phyloP scores from a whole-genome alignment of 2,888 invertebrate genomes.

The Glyphotaelius pellucidus region DNA sequence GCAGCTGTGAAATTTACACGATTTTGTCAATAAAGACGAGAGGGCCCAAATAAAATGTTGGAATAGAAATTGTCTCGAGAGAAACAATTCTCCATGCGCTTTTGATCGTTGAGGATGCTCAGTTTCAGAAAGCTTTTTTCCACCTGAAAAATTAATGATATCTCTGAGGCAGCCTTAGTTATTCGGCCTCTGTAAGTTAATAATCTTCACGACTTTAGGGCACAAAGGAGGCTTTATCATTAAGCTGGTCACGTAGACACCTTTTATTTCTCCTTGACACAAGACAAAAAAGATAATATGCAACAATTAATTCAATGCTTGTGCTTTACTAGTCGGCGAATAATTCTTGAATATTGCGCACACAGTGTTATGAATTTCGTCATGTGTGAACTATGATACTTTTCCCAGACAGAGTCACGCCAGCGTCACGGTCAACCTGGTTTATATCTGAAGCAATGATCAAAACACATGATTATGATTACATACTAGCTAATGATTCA shows the following conservation, averaged over 20 bases:
- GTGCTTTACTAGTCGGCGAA: not conserved
- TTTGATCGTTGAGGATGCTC: too few species aligned
- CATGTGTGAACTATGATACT: not conserved
- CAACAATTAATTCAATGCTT: not conserved
- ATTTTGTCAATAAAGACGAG: too few species aligned
- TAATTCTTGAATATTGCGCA: not conserved
- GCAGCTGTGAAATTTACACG: too few species aligned
- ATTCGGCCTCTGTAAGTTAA: not conserved
- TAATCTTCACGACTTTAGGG: not conserved
- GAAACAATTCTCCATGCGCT: too few species aligned
- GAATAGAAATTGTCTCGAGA: too few species aligned
- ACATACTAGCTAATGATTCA: not conserved
- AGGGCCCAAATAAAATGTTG: too few species aligned
- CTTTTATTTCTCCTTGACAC: not conserved
- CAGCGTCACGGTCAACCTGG: not conserved
- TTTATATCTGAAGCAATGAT: not conserved
- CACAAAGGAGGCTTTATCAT: not conserved
- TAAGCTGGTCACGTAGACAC: not conserved
- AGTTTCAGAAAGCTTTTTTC: too few species aligned
- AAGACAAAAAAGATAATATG: not conserved
- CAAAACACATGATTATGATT: not conserved
- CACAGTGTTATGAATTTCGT: not conserved
- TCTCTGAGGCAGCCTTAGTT: too few species aligned
- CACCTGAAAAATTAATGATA: too few species aligned
- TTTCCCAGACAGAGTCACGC: not conserved